Evolutionary conservation across 2,888 invertebrate species (phyloP).

Genomic region (Papilio protenor): DNA sequence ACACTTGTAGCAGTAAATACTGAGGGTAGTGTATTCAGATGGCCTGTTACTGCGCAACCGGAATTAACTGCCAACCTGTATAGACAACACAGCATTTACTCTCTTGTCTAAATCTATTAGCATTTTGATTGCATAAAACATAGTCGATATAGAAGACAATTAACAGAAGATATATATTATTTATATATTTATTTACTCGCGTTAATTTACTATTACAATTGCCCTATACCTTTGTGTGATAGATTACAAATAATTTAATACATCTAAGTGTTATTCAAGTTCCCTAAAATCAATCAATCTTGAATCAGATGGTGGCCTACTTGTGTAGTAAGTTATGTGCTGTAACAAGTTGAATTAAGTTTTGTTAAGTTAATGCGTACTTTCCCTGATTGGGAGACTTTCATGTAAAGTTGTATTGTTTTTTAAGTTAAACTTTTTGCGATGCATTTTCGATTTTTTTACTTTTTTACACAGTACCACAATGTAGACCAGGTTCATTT

Average conservation of each 20-base stretch:
- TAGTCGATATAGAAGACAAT: neutral
- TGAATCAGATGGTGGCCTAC: conserved; percentile 13
- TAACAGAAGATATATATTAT: neutral
- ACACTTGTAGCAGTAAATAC: conserved; percentile 37
- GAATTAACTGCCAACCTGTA: conserved; percentile 34
- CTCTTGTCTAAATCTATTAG: conserved; percentile 14
- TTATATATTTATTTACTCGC: neutral
- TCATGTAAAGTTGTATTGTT: neutral
- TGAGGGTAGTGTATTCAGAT: conserved; percentile 31
- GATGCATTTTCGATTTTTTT: neutral
- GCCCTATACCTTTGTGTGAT: neutral
- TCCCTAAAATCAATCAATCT: conserved; percentile 23
- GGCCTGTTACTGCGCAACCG: conserved; percentile 15
- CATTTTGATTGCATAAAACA: conserved; percentile 22
- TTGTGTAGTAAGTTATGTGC: conserved; percentile 1
- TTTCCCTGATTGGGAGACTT: neutral
- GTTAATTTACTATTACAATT: neutral
- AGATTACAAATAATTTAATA: neutral
- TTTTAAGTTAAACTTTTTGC: neutral
- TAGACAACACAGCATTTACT: conserved; percentile 14
- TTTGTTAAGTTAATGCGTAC: neutral
- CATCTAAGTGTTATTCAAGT: conserved; percentile 1
- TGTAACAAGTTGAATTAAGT: neutral
- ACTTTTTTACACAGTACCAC: neutral
- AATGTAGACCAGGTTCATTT: neutral